Percentiles rank a stretch among this genome's conserved stretches.
Conservation (phyloP, 2,888 invertebrate species). For the Noctua janthina region DNA sequence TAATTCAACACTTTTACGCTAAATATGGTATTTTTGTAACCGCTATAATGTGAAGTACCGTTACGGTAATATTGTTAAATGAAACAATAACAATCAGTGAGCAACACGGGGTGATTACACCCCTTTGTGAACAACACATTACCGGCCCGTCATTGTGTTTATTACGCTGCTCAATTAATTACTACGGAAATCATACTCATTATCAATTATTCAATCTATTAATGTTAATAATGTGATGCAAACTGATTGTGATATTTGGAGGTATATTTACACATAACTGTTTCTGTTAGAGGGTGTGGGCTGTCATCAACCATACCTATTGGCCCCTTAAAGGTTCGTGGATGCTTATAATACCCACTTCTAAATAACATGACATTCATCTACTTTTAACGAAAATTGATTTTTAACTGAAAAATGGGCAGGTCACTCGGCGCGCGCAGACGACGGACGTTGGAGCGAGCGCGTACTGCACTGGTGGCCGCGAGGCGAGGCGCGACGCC, state of each 20-base stretch:
- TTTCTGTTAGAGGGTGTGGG: background rate
- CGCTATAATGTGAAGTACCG: background rate
- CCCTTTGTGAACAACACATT: constrained; percentile 14
- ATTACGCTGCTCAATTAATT: constrained; percentile 24
- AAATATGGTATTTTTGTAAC: no score
- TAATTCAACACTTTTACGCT: no score
- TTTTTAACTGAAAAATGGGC: background rate
- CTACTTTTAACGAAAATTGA: background rate
- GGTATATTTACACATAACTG: background rate
- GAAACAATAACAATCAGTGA: constrained; percentile 16
- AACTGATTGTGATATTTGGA: background rate
- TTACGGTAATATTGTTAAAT: background rate
- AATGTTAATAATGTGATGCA: background rate
- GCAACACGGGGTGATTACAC: constrained; percentile 9
- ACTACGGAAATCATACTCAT: background rate
- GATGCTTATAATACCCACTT: background rate
- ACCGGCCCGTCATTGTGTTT: constrained; percentile 1
- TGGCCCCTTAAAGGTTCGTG: background rate
- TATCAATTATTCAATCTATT: background rate
- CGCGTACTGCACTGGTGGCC: no score
- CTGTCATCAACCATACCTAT: no score
- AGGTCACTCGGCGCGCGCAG: no score
- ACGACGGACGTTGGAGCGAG: no score
- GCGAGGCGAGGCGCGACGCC: no score
- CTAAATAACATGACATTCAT: background rate